These are phyloP conservation scores for Nothoprocta pentlandii DNA, from an alignment of 2,113 vertebrate species.

Conservation along the genomic window DNA sequence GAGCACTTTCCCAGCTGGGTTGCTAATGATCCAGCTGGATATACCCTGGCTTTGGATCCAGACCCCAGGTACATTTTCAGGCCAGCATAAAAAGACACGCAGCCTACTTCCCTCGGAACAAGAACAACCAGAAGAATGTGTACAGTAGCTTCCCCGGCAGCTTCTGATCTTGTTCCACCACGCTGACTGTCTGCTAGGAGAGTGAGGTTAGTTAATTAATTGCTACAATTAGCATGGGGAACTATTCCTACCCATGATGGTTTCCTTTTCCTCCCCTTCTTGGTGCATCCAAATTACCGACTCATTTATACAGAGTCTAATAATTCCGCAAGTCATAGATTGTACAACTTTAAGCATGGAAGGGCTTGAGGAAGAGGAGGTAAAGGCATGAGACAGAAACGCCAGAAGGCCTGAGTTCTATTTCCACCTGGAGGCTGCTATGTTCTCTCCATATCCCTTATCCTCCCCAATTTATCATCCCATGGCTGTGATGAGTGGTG, in stretches of 20 bases:
- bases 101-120: not conserved
- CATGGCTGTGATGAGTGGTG: not conserved
- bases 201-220: constrained; percentile 45
- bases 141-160: not conserved
- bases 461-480: not conserved
- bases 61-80: not conserved
- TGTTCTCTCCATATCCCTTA: not conserved
- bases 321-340: not conserved
- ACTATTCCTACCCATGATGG: not conserved
- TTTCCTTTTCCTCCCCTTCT: constrained; percentile 4
- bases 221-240: constrained; percentile 46
- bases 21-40: not conserved
- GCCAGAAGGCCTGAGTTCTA: not conserved
- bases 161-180: not conserved
- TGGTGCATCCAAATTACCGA: not conserved
- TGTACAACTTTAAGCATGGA: not conserved
- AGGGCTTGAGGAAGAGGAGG: not conserved
- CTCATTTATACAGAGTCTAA: not conserved
- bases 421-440: not conserved
- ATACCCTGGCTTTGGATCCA: not conserved
- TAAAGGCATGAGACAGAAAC: not conserved
- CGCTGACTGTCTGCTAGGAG: not conserved
- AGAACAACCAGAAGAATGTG: constrained; percentile 32
- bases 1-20: accelerated
- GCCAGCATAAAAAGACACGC: not conserved